Conservation (phyloP, 2,113 vertebrate genomes). For the Murina feae region DNA sequence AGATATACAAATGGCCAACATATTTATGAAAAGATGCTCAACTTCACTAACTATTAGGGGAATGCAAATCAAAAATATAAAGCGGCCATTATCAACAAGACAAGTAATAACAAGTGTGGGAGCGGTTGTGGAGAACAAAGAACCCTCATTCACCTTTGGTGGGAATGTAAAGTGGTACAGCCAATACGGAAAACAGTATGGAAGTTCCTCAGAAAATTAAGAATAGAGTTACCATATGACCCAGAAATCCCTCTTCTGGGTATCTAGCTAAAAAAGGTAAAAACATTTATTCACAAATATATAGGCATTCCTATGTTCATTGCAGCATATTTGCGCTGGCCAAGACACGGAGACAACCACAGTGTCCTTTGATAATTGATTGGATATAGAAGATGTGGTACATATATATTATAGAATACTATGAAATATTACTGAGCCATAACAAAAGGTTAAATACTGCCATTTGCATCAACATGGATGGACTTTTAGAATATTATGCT, state of each 20-base stretch:
- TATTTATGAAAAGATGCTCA: background rate
- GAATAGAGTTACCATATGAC: background rate
- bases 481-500: background rate
- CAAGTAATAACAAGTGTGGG: background rate
- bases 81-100: background rate
- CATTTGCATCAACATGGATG: background rate
- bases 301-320: background rate
- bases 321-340: background rate
- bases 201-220: background rate
- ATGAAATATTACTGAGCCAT: background rate
- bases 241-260: background rate
- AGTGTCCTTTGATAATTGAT: background rate
- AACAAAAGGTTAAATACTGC: background rate
- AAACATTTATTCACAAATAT: background rate
- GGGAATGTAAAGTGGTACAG: background rate
- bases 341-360: too few species aligned
- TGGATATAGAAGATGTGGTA: background rate
- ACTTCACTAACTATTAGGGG: background rate
- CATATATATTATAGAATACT: background rate
- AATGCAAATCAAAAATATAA: background rate
- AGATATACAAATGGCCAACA: background rate
- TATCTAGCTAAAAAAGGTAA: background rate
- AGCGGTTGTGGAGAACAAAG: background rate
- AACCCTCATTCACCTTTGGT: background rate
- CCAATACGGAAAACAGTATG: background rate